phyloP scores from a whole-genome alignment of 2,888 invertebrate species.

The Drosophila birchii region DNA sequence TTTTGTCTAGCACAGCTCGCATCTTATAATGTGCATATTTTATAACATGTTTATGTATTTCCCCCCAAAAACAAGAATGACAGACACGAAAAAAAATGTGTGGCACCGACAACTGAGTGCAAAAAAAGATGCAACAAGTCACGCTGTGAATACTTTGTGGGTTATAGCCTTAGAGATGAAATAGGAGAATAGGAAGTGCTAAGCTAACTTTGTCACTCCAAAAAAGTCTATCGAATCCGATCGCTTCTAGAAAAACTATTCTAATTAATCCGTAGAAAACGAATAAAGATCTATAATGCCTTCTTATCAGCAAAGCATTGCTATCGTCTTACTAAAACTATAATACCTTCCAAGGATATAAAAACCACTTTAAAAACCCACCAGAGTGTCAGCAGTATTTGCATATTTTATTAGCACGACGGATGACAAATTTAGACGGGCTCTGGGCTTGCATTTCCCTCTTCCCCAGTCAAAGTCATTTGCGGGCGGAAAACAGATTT shows the following conservation, averaged over 20 bases:
- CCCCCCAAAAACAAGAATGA: constrained; percentile 38
- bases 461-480: constrained; percentile 42
- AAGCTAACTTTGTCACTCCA: neutral
- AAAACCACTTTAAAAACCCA: constrained; percentile 19
- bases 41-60: constrained; percentile 74
- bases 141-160: constrained; percentile 24
- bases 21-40: constrained; percentile 79
- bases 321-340: neutral
- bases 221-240: too few relatives aligned
- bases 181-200: neutral
- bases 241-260: too few relatives aligned
- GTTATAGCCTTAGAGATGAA: constrained; percentile 1
- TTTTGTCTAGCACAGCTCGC: constrained; percentile 71
- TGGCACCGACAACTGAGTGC: constrained; percentile 18
- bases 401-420: constrained; percentile 69
- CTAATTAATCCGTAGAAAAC: too few relatives aligned
- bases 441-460: constrained; percentile 39
- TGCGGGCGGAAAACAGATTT: constrained; percentile 71
- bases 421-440: constrained; percentile 68
- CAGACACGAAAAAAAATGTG: constrained; percentile 35
- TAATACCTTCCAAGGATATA: neutral
- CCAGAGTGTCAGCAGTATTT: constrained; percentile 67
- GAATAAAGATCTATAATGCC: too few relatives aligned
- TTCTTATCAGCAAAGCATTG: too few relatives aligned
- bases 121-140: constrained; percentile 77